Evolutionary conservation across 2,888 invertebrate genomes (phyloP), one percentile per base, ranked within the genome.

Genomic region (Tanaodytes sp.): DNA sequence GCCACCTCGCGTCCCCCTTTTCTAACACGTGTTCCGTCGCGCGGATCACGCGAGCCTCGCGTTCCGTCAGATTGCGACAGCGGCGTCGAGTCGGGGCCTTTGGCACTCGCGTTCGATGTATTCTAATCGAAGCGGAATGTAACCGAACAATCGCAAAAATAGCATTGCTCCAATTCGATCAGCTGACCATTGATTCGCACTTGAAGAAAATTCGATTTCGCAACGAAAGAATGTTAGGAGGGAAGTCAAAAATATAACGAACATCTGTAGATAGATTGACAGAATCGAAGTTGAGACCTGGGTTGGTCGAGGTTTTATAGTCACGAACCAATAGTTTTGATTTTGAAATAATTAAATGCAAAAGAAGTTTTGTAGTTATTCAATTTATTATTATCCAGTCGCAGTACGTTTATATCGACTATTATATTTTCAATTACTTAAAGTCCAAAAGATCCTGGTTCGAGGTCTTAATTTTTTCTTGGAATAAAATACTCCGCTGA

Each of bases 401-500:
- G n/a, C n/a, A n/a, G n/a, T n/a, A n/a, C n/a, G n/a, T n/a, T n/a
- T n/a, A n/a, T n/a, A n/a, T n/a, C n/a, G n/a, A n/a, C n/a, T n/a
- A n/a, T n/a, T n/a, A n/a, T n/a, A n/a, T n/a, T n/a, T n/a, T n/a
- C n/a, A n/a, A n/a, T n/a, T n/a, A n/a, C n/a, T n/a, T n/a, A n/a
- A n/a, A n/a, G n/a, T n/a, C n/a, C n/a, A n/a, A n/a, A n/a, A n/a
- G n/a, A n/a, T n/a, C n/a, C n/a, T n/a, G n/a, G n/a, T n/a, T n/a
- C n/a, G n/a, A n/a, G n/a, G n/a, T n/a, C n/a, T n/a, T n/a, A n/a
- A n/a, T n/a, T n/a, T n/a, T n/a, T n/a, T n/a, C n/a, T n/a, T n/a
- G n/a, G n/a, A 55, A 63, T 67, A 74, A 78, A 79, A 79, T 79
- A 79, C 76, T 75, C 74, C 76, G 78, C 78, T 79, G 79, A 79